Evolutionary conservation across 2,797 vertebrate genomes (phyloP), one percentile per base, ranked within the genome.

Genomic region (Bovichtus diacanthus): DNA sequence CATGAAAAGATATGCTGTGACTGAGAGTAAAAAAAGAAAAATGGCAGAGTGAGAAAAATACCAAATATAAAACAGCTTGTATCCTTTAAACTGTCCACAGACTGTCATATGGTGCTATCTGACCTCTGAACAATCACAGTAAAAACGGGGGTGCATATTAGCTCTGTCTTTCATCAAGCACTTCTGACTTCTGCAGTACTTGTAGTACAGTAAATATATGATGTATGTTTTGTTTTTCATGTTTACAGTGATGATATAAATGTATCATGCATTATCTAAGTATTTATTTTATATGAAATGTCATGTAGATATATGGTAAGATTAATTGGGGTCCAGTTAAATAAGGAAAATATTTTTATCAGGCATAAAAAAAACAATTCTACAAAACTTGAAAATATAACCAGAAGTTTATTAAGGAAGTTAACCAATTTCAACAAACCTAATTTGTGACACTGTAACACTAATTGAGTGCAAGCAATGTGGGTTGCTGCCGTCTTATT

Each of bases 251-350:
- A 92, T 89, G 76, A 92, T 92, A 91, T 93, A 85, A 84, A 92
- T 90, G 87, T 93, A 92, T 90, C 74, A 90, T 85, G 81, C 85
- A 90, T 87, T 88, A 86, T 87, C 62, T 79, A 78, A 84, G 87
- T 94, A 94, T 94, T 92, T 88, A 88, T 94, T 95, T 94, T 93
- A 79, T 93, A 93, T 90, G 55, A 92, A 78, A 82, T 82, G 82
- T 78, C 61, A 78, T 89, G 87, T 90, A 88, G 72, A 80, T 87
- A 85, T 83, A 86, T 85, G 71, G 73, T 76, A 76, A 88, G 74
- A 80, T 85, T 92, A 90, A 90, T 92, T 84, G 81, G 86, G 84
- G 90, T 84, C 74, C 70, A 66, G 69, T 82, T 63, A 77, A 81
- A 87, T 72, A 49, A 84, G 82, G 70, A 82, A 64, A 56, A 69